Evolutionary conservation across 2,113 vertebrate species (phyloP).

Genomic region (Urocitellus parryii): DNA sequence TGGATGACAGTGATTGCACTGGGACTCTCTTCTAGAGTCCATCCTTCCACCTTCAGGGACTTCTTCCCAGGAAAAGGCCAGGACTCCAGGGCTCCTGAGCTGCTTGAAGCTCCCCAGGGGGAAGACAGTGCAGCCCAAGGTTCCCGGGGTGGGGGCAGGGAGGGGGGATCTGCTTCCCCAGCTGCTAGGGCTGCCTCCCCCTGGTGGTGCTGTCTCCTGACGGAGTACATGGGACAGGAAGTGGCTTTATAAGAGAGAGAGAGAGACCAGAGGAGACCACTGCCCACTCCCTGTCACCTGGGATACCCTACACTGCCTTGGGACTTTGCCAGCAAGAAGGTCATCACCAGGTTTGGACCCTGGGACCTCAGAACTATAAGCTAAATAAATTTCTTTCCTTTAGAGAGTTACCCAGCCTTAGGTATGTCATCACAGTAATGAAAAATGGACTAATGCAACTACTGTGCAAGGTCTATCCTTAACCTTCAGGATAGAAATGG

Average conservation of each 20-base stretch:
- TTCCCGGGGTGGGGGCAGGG: neutral
- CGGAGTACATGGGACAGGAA: accelerated
- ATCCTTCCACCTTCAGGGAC: too few species aligned
- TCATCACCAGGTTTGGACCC: neutral
- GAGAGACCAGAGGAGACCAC: neutral
- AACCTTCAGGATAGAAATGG: neutral
- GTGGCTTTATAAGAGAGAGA: neutral
- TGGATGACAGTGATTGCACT: too few species aligned
- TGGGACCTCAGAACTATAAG: neutral
- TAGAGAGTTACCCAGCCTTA: neutral
- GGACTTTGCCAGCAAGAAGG: neutral
- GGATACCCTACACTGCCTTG: too few species aligned
- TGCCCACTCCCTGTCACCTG: neutral
- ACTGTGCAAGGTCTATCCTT: neutral
- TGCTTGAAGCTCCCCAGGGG: neutral
- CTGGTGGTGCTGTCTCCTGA: accelerated
- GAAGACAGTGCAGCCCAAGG: too few species aligned
- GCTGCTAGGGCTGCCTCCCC: accelerated
- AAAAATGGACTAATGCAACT: neutral
- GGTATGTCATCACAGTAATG: neutral
- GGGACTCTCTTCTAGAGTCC: neutral
- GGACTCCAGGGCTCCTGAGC: too few species aligned
- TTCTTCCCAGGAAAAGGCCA: neutral
- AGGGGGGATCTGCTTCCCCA: too few species aligned
- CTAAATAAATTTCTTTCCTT: neutral